These are phyloP conservation scores for Cotesia typhae DNA, from an alignment of 1,140 invertebrate genomes.

Conservation along the genomic window DNA sequence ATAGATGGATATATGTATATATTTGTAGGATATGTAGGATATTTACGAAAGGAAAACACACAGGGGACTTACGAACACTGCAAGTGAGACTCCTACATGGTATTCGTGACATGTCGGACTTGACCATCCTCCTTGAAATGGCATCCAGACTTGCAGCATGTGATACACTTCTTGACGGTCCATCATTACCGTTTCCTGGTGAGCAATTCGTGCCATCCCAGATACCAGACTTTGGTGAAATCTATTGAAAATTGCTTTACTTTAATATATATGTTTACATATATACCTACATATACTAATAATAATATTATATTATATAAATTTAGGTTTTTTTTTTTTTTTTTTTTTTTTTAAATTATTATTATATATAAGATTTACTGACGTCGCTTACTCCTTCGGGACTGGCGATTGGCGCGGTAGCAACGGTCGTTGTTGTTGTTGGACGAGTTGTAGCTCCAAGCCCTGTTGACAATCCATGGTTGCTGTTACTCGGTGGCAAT, in stretches of 20 bases:
- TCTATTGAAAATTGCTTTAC: slow-evolving; percentile 41
- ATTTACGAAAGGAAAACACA: slow-evolving; percentile 20
- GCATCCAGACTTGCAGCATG: slow-evolving; percentile 70
- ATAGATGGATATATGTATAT: slow-evolving; percentile 7
- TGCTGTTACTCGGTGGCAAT: slow-evolving; percentile 49
- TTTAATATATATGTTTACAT: too few species aligned
- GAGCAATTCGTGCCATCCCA: slow-evolving; percentile 60
- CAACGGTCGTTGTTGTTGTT: slow-evolving; percentile 46
- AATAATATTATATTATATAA: too few species aligned
- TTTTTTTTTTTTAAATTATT: too few species aligned
- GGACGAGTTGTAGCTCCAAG: slow-evolving; percentile 39
- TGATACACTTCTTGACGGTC: slow-evolving; percentile 61
- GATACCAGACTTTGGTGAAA: slow-evolving; percentile 60
- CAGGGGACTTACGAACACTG: slow-evolving; percentile 68
- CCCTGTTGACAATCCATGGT: slow-evolving; percentile 35
- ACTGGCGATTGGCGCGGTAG: slow-evolving; percentile 64
- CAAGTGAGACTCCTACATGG: slow-evolving; percentile 68
- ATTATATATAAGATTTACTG: slow-evolving; percentile 40
- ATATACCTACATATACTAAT: too few species aligned
- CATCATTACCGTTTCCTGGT: slow-evolving; percentile 53
- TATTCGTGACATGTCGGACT: slow-evolving; percentile 54
- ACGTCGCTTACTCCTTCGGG: slow-evolving; percentile 65
- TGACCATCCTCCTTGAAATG: slow-evolving; percentile 65
- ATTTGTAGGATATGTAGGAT: neutral
- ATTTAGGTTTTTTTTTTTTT: too few species aligned